These are phyloP conservation scores for Blennius ocellaris DNA, from an alignment of 2,113 vertebrate species.

Conservation along the genomic window DNA sequence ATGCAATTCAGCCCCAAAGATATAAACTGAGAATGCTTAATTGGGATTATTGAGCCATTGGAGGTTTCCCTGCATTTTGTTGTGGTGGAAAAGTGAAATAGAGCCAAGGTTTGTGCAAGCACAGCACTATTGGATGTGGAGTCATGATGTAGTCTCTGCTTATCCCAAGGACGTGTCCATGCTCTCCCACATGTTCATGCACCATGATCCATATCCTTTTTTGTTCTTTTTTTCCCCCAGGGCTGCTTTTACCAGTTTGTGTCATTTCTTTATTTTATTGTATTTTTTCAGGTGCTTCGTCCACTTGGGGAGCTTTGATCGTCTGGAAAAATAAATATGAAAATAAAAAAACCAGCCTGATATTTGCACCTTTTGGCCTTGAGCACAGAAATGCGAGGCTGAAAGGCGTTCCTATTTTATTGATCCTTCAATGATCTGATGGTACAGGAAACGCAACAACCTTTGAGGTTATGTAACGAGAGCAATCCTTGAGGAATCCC, in stretches of 20 bases:
- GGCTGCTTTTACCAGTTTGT: slow-evolving; percentile 22
- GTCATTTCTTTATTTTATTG: not conserved
- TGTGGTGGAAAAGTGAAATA: slow-evolving; percentile 30
- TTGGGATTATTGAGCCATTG: slow-evolving; percentile 40
- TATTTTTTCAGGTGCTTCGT: slow-evolving; percentile 31
- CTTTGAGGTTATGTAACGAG: slow-evolving; percentile 40
- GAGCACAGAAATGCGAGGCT: slow-evolving; percentile 11
- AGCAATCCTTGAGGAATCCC: slow-evolving; percentile 41
- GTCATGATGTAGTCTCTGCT: slow-evolving; percentile 56
- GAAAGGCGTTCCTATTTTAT: slow-evolving; percentile 28
- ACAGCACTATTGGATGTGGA: slow-evolving; percentile 60
- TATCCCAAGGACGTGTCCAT: slow-evolving; percentile 64
- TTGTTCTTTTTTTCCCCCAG: too few species aligned
- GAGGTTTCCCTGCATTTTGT: slow-evolving; percentile 44
- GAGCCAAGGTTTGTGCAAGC: slow-evolving; percentile 47
- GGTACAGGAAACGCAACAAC: slow-evolving; percentile 25
- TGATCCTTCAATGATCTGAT: slow-evolving; percentile 39
- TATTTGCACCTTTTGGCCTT: slow-evolving; percentile 27
- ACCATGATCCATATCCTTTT: slow-evolving; percentile 13
- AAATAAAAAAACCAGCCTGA: not conserved
- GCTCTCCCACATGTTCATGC: slow-evolving; percentile 31
- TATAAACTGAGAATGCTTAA: slow-evolving; percentile 36
- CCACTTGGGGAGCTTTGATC: slow-evolving; percentile 15
- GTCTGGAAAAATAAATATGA: not conserved
- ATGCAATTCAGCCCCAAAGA: slow-evolving; percentile 56